A percentile compares a stretch with the other conserved stretches of the same genome.
phyloP scores from a whole-genome alignment of 2,113 vertebrate genomes.

The Galbula dea region DNA sequence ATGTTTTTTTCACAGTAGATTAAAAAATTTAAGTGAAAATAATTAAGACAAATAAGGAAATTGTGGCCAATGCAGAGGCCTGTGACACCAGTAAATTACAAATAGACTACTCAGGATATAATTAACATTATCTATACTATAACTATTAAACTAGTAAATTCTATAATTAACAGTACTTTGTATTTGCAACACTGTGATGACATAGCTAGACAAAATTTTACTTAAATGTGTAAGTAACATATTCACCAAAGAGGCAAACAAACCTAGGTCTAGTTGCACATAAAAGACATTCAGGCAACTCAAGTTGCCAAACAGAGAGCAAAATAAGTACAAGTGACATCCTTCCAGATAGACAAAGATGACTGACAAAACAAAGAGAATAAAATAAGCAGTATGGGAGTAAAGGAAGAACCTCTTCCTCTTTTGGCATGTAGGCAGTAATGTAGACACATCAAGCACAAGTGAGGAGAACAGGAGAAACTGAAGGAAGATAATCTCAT shows the following conservation, averaged over 20 bases:
- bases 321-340: neutral
- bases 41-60: neutral
- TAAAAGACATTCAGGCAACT: neutral
- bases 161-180: neutral
- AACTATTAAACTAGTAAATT: neutral
- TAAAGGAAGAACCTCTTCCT: neutral
- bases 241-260: neutral
- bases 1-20: neutral
- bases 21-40: neutral
- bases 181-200: neutral
- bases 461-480: neutral
- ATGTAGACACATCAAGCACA: fast-evolving
- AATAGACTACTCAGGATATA: neutral
- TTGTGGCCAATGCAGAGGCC: neutral
- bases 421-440: neutral
- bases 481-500: neutral
- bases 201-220: neutral
- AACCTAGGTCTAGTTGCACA: neutral
- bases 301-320: neutral
- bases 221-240: neutral
- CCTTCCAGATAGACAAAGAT: neutral
- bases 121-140: neutral
- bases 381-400: neutral
- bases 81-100: neutral
- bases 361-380: neutral